Conservation (phyloP, 2,113 vertebrate genomes). For the Macquaria australasica region DNA sequence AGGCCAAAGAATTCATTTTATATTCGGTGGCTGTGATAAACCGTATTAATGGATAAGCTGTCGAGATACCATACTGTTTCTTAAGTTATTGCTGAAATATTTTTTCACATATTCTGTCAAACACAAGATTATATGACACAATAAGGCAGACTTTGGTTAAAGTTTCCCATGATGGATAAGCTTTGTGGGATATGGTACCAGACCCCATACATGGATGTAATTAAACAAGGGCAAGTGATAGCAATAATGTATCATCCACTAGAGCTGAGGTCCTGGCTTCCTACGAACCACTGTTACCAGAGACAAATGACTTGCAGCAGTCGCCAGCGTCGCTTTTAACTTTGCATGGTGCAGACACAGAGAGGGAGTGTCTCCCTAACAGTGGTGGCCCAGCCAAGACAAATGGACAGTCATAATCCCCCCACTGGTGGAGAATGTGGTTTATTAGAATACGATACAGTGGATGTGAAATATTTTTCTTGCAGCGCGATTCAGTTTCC, state of each 20-base stretch:
- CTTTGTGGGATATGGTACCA: slow-evolving; percentile 66
- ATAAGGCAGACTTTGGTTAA: slow-evolving; percentile 62
- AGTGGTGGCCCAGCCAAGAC: slow-evolving; percentile 77
- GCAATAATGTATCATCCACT: slow-evolving; percentile 72
- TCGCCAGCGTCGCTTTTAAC: slow-evolving; percentile 71
- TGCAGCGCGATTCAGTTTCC: slow-evolving; percentile 56
- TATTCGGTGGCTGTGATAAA: slow-evolving; percentile 60
- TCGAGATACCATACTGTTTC: slow-evolving; percentile 63
- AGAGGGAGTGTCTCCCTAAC: slow-evolving; percentile 57
- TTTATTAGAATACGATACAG: slow-evolving; percentile 74
- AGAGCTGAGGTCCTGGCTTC: slow-evolving; percentile 71
- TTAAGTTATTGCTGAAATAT: slow-evolving; percentile 73
- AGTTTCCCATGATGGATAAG: slow-evolving; percentile 70
- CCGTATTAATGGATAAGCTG: slow-evolving; percentile 68
- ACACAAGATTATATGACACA: slow-evolving; percentile 76
- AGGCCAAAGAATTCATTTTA: slow-evolving; percentile 53
- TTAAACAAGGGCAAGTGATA: slow-evolving; percentile 78
- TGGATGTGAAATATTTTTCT: slow-evolving; percentile 67
- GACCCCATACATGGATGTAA: slow-evolving; percentile 77
- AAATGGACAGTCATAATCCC: slow-evolving; percentile 77
- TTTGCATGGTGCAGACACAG: slow-evolving; percentile 57
- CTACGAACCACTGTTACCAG: slow-evolving; percentile 62
- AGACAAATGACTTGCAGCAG: slow-evolving; percentile 78
- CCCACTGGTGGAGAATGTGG: slow-evolving; percentile 65
- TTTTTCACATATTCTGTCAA: slow-evolving; percentile 64